Base-by-base conservation (phyloP, 2,888 invertebrate genomes). In the Galeruca laticollis region DNA sequence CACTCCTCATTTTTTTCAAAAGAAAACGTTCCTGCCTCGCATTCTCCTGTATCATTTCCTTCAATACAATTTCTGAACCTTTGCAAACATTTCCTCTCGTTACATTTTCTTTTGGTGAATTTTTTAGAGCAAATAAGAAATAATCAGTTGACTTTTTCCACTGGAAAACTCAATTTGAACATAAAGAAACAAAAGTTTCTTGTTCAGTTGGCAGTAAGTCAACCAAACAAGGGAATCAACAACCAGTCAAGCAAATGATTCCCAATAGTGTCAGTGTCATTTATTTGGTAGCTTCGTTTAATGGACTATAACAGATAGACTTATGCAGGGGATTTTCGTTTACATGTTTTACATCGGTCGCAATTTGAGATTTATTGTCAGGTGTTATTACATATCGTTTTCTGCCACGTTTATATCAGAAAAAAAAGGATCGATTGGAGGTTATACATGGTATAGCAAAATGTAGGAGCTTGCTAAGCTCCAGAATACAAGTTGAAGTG, bases 171-270 rank as follows among this genome's bases (percentile, higher is more conserved):
- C 47, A 62, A 63, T 62, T 67, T 67, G 57, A 60, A 60, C 62
- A 60, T 70, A 51, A 62, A 67, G 67, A 40, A 67, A 70, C 70
- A 67, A 67, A 70, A 67, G 63, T 70, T 62, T 52, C 51, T 70
- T 66, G 51, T 49, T 67, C 67, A 56, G 54, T 66, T 60, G 40
- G 62, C 51, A 40, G 62, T 57, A 67, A 67, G 61, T 60, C 52
- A 67, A 57, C 63, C 67, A 62, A 52, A 62, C 60, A 59, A 49
- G 52, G 54, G 57, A 63, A 63, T 70, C 70, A 67, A 70, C 70
- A 67, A 37, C 63, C 70, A 70, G 70, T 70, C 62, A 37, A 70
- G 70, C 70, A 70, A 70, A 67, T 70, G 70, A 70, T 70, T 66
- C 47, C 47, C 59, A 63, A 70, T 67, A 52, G 67, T 67, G 63